These are phyloP conservation scores for Autographa gamma DNA, from an alignment of 2,888 invertebrate species.

Conservation along the genomic window DNA sequence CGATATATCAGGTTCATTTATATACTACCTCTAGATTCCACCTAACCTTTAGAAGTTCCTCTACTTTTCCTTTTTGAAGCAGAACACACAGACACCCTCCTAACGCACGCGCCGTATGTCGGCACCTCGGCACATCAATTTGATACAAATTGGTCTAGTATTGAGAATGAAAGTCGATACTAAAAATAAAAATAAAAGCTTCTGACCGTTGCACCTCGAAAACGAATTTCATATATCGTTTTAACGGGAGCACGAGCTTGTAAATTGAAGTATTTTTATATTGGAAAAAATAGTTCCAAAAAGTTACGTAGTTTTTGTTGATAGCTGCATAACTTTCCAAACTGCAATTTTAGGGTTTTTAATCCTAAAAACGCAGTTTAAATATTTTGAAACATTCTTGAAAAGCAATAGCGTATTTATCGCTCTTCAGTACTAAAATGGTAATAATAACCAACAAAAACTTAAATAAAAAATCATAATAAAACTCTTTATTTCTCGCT, in stretches of 20 bases:
- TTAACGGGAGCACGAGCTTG: slow-evolving; percentile 16
- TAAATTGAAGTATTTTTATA: slow-evolving; percentile 26
- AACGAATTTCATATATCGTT: slow-evolving; percentile 22
- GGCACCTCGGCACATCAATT: slow-evolving; percentile 46
- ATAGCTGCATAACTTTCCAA: not conserved
- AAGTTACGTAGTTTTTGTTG: not conserved
- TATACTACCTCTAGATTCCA: not conserved
- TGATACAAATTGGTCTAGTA: slow-evolving; percentile 43
- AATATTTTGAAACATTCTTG: not conserved
- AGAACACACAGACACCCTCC: slow-evolving; percentile 15
- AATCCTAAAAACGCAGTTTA: not conserved
- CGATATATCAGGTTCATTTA: not conserved
- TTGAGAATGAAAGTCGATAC: slow-evolving; percentile 17
- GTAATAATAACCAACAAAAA: not conserved
- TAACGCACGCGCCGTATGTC: slow-evolving; percentile 24
- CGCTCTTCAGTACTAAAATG: not conserved
- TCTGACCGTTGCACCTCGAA: slow-evolving; percentile 11
- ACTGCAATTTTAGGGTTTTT: not conserved
- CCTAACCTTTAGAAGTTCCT: not conserved
- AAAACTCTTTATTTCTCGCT: slow-evolving; percentile 3
- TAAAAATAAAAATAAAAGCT: slow-evolving; percentile 41
- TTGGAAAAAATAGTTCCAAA: not conserved
- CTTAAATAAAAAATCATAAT: not conserved
- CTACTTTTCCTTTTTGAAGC: not conserved
- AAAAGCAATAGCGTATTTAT: not conserved